Evolutionary conservation across 2,888 invertebrate species (phyloP).

Genomic region (Drosophila prolongata): DNA sequence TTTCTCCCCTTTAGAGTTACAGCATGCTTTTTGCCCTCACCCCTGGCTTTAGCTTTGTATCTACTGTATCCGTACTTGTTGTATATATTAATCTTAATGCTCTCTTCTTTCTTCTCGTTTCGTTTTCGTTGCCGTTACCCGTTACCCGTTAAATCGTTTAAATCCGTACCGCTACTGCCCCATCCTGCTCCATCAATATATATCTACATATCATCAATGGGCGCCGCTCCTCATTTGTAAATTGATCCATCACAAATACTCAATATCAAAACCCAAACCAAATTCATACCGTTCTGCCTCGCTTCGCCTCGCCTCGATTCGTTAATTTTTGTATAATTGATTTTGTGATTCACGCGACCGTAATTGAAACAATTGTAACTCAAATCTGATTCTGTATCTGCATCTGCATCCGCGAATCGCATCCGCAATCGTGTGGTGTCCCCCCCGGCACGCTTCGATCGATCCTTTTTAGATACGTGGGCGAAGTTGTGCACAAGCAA

Average conservation of each 20-base stretch:
- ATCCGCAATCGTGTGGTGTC: slow-evolving; percentile 34
- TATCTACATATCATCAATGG: slow-evolving; percentile 14
- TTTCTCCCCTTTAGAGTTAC: not conserved
- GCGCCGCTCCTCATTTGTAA: slow-evolving; percentile 32
- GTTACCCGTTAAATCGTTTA: slow-evolving; percentile 33
- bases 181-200: slow-evolving; percentile 20
- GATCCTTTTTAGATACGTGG: slow-evolving; percentile 86
- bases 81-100: slow-evolving; percentile 59
- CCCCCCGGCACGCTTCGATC: slow-evolving; percentile 49
- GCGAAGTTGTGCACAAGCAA: slow-evolving; percentile 89
- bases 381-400: slow-evolving; percentile 34
- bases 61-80: slow-evolving; percentile 13
- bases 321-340: slow-evolving; percentile 25
- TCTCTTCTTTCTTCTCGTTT: slow-evolving; percentile 45
- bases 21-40: slow-evolving; percentile 4
- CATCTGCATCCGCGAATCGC: slow-evolving; percentile 37
- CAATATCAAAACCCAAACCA: slow-evolving; percentile 36
- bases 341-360: slow-evolving; percentile 31
- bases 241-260: slow-evolving; percentile 22
- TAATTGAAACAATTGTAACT: slow-evolving; percentile 26
- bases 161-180: slow-evolving; percentile 17
- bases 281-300: slow-evolving; percentile 39
- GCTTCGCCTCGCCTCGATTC: slow-evolving; percentile 28
- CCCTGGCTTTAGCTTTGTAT: slow-evolving; percentile 3
- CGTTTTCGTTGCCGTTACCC: slow-evolving; percentile 48